A percentile compares a stretch with the other conserved stretches of the same genome.
These are phyloP conservation scores for Schlechtendalia chinensis DNA, from an alignment of 1,140 invertebrate genomes.

Conservation along the genomic window DNA sequence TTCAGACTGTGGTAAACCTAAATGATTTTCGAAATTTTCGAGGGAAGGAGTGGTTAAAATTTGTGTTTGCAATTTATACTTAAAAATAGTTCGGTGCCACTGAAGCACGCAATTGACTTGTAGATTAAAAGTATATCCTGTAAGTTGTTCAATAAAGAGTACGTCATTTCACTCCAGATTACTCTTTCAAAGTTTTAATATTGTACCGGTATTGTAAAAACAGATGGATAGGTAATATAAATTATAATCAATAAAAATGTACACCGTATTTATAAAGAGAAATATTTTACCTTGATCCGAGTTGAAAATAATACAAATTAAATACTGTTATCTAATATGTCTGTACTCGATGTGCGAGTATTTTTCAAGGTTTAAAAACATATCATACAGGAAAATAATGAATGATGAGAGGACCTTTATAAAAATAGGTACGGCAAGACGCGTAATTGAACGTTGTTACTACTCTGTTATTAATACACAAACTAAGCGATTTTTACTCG, in stretches of 20 bases:
- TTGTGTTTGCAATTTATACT: no score
- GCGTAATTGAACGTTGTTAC: background rate
- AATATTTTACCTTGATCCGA: background rate
- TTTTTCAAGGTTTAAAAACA: slow-evolving; percentile 22
- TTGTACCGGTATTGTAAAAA: background rate
- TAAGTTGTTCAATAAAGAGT: no score
- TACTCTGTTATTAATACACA: background rate
- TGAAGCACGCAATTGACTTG: no score
- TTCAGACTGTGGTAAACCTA: no score
- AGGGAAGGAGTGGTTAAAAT: no score
- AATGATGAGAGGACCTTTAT: background rate
- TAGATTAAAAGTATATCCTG: no score
- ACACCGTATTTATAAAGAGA: background rate
- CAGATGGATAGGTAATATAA: background rate
- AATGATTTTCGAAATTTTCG: no score
- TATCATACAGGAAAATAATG: slow-evolving; percentile 9
- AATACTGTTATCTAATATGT: background rate
- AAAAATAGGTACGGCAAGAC: background rate
- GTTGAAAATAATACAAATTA: slow-evolving; percentile 14
- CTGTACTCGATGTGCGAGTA: background rate
- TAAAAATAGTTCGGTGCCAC: no score
- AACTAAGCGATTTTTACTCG: background rate
- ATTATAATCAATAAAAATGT: background rate
- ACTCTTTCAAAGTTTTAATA: no score
- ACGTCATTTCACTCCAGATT: no score